Percentiles rank a stretch among this genome's conserved stretches.
Conservation (phyloP, 2,888 invertebrate species). For the Machimus rusticus region DNA sequence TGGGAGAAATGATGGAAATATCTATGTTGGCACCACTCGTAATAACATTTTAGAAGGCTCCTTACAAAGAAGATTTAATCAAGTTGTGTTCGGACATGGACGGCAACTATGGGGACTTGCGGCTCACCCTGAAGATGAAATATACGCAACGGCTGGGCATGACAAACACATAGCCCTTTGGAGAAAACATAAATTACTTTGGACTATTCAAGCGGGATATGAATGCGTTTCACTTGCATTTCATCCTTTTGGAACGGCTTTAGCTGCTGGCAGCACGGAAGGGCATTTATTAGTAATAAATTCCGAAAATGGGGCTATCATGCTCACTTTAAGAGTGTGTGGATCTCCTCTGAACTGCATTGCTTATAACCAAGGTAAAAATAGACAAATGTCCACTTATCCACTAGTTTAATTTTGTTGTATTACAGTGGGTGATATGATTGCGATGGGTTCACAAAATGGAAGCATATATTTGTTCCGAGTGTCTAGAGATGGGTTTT, state of each 20-base stretch:
- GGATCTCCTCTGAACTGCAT: slow-evolving; percentile 87
- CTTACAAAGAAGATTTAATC: slow-evolving; percentile 85
- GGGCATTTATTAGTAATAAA: slow-evolving; percentile 88
- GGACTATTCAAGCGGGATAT: slow-evolving; percentile 87
- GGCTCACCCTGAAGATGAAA: slow-evolving; percentile 88
- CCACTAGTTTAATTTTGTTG: not conserved
- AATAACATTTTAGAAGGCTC: slow-evolving; percentile 92
- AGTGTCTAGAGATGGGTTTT: slow-evolving; percentile 87
- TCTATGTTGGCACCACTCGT: slow-evolving; percentile 89
- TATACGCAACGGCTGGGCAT: slow-evolving; percentile 90
- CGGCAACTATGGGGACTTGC: slow-evolving; percentile 87
- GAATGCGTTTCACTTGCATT: slow-evolving; percentile 89
- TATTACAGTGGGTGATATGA: slow-evolving; percentile 78
- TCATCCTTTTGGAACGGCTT: slow-evolving; percentile 85
- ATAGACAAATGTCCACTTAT: not conserved
- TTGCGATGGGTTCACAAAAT: slow-evolving; percentile 91
- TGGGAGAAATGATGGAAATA: slow-evolving; percentile 86
- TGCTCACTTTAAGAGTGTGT: slow-evolving; percentile 85
- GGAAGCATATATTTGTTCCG: slow-evolving; percentile 81
- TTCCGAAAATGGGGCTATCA: slow-evolving; percentile 84
- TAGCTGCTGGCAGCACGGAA: slow-evolving; percentile 89
- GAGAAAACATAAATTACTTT: slow-evolving; percentile 87
- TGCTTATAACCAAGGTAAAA: slow-evolving; percentile 83
- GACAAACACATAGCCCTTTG: slow-evolving; percentile 91
- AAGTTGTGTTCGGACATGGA: slow-evolving; percentile 87